Percentiles rank a stretch among this genome's conserved stretches.
phyloP scores from a whole-genome alignment of 2,113 vertebrate genomes.

The Psilopogon haemacephalus region DNA sequence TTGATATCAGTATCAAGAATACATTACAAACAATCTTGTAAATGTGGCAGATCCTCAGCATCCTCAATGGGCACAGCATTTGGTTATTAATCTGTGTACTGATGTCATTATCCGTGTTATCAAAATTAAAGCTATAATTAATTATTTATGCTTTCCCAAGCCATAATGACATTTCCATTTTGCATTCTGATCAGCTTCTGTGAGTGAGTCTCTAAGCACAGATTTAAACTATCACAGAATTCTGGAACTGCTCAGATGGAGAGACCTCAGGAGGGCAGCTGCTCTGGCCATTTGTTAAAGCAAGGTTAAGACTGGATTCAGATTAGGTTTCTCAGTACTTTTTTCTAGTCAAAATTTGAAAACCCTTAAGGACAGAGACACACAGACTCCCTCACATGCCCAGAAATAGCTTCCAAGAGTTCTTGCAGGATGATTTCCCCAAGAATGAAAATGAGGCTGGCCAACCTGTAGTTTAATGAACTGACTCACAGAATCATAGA shows the following conservation, averaged over 20 bases:
- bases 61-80: neutral
- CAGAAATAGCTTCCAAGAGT: neutral
- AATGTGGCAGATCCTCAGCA: neutral
- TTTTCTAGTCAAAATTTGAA: neutral
- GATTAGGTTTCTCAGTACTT: neutral
- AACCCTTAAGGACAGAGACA: neutral
- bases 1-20: neutral
- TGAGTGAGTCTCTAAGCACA: neutral
- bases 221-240: neutral
- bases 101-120: neutral
- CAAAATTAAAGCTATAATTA: neutral
- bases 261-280: neutral
- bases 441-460: neutral
- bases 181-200: neutral
- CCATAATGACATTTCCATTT: neutral
- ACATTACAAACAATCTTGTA: neutral
- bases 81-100: neutral
- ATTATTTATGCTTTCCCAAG: neutral
- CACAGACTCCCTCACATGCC: neutral
- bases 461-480: neutral
- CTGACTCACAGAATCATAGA: neutral
- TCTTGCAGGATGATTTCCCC: neutral
- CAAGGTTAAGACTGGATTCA: neutral
- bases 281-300: too few species aligned
- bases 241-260: neutral